Evolutionary conservation across 2,888 invertebrate species (phyloP), one percentile per base, ranked within the genome.

Genomic region (Heliconius ethilla): DNA sequence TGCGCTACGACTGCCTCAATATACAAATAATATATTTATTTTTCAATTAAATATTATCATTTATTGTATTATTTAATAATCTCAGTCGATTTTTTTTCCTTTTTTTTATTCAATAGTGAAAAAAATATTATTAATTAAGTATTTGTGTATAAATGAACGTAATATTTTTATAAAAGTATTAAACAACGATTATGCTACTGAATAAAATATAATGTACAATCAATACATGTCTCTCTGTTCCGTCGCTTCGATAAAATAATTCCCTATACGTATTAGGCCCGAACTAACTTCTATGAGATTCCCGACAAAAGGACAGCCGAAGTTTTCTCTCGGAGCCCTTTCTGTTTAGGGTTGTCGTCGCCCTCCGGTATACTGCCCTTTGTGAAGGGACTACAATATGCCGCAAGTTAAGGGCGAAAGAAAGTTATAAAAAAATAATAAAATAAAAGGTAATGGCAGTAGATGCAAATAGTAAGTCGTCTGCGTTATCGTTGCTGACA

Each of bases 301-400:
- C 86, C 86, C 88, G 88, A 84, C 88, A 88, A 88, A 88, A 87
- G 87, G 88, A 85, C 84, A 84, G 80, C 84, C 82, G 82, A 87
- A 88, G 87, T 90, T 90, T 89, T 87, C 88, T 87, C 85, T 80
- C 85, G 86, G 89, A 87, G 89, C 91, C 92, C 91, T 92, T 91
- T 89, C 89, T 89, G 88, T 91, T 91, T 91, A 92, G 92, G 93
- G 92, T 91, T 91, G 90, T 87, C 89, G 89, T 88, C 86, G 90
- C 92, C 92, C 90, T 83, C 88, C 87, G 90, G 88, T 89, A 89
- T 87, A 89, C 87, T 92, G 92, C 90, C 91, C 92, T 90, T 85
- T 86, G 85, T 81, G 83, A 84, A 84, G 87, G 86, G 83, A 83
- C 84, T 83, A 74, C 78, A 66, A 80, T 80, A 78, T 83, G 89